Evolutionary conservation across 2,888 invertebrate genomes (phyloP).

Genomic region (Pollenia amentaria): DNA sequence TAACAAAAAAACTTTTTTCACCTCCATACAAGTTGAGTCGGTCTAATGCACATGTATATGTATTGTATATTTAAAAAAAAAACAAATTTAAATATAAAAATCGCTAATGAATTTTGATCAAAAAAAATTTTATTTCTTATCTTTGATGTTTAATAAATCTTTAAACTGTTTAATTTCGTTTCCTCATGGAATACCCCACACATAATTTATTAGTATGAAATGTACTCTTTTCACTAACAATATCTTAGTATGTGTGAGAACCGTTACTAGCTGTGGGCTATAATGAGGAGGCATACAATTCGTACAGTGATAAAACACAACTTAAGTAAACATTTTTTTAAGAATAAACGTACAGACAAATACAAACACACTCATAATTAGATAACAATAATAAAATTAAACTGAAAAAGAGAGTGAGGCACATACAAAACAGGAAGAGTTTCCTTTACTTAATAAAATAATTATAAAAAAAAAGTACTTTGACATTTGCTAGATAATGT

Average conservation of each 20-base stretch:
- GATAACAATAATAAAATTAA: constrained; percentile 57
- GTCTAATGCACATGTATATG: too few species aligned
- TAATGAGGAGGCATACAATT: constrained; percentile 67
- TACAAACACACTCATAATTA: constrained; percentile 44
- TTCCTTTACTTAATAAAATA: constrained; percentile 56
- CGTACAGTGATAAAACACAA: constrained; percentile 51
- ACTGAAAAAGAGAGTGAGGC: constrained; percentile 52
- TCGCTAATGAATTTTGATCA: too few species aligned
- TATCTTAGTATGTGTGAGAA: constrained; percentile 69
- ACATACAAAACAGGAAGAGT: constrained; percentile 68
- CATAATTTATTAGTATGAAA: constrained; percentile 17
- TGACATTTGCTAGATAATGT: constrained; percentile 74
- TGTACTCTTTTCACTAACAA: constrained; percentile 30
- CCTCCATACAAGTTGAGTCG: too few species aligned
- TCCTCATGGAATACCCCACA: constrained; percentile 38
- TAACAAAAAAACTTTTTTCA: too few species aligned
- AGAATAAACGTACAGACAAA: constrained; percentile 16
- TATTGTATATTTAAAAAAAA: too few species aligned
- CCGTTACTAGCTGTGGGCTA: constrained; percentile 77
- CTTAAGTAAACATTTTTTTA: constrained; percentile 49
- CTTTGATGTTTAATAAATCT: too few species aligned
- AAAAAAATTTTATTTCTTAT: too few species aligned
- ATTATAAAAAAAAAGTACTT: constrained; percentile 74
- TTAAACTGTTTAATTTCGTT: too few species aligned
- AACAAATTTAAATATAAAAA: too few species aligned